Evolutionary conservation across 2,113 vertebrate species (phyloP).

Genomic region (Psittacus erithacus): DNA sequence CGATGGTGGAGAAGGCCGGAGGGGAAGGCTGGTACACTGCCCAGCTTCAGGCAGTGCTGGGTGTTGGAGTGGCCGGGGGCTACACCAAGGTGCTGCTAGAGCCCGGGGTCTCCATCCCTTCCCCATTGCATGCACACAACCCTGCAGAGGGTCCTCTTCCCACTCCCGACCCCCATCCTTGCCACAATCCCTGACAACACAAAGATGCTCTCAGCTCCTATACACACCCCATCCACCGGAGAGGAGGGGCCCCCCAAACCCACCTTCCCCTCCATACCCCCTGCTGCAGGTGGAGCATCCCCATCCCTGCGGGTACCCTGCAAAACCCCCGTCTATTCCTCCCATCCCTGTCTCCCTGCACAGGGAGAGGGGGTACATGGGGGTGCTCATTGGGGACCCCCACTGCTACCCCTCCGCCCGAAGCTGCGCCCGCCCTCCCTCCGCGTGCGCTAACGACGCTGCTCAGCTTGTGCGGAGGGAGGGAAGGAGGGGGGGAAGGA

Average conservation of each 20-base stretch:
- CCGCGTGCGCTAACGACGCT: conserved; percentile 73
- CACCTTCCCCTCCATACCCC: neutral
- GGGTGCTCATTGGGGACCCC: neutral
- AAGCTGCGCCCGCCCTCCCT: conserved; percentile 32
- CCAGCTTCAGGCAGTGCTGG: neutral
- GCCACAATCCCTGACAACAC: neutral
- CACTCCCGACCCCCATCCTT: neutral
- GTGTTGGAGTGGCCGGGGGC: neutral
- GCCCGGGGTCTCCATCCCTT: neutral
- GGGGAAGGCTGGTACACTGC: neutral
- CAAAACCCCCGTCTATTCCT: neutral
- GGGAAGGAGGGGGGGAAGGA: neutral
- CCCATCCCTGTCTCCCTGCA: conserved; percentile 19
- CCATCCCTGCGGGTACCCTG: neutral
- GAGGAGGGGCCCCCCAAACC: neutral
- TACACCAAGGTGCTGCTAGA: neutral
- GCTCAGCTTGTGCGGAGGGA: conserved; percentile 25
- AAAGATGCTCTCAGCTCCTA: neutral
- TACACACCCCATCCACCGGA: neutral
- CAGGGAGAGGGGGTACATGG: neutral
- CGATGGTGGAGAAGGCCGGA: neutral
- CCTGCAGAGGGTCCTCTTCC: neutral
- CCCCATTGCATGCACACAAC: neutral
- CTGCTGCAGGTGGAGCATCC: conserved; percentile 19
- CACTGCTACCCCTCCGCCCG: neutral